Percentiles rank a stretch among this genome's conserved stretches.
phyloP scores from a whole-genome alignment of 2,797 vertebrate species.

The Lindbergichthys nudifrons region DNA sequence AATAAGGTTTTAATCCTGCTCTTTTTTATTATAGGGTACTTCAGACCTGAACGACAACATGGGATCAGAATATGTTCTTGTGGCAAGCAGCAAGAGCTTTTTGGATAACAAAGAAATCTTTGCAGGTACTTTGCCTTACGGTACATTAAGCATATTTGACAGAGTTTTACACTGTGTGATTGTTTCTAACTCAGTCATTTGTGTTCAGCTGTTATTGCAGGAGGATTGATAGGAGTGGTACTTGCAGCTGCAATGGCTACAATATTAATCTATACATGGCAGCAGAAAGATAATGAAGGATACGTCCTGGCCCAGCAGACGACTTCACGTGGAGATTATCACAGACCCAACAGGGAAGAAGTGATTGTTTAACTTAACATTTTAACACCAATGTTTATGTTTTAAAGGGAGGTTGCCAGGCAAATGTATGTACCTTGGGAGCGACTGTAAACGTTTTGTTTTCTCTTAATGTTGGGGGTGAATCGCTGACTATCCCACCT shows the following conservation, averaged over 20 bases:
- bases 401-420: neutral
- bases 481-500: neutral
- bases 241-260: slow-evolving; percentile 84
- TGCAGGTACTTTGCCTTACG: slow-evolving; percentile 52
- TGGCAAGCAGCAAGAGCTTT: slow-evolving; percentile 45
- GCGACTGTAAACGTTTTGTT: slow-evolving; percentile 10
- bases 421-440: neutral
- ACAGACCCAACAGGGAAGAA: slow-evolving; percentile 61
- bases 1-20: slow-evolving; percentile 3
- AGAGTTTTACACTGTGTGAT: neutral
- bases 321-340: slow-evolving; percentile 81
- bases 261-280: slow-evolving; percentile 89
- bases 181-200: slow-evolving; percentile 13
- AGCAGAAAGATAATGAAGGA: slow-evolving; percentile 87
- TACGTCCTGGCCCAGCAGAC: slow-evolving; percentile 84
- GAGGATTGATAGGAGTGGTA: slow-evolving; percentile 83
- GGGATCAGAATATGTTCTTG: neutral
- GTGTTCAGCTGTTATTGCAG: slow-evolving; percentile 86
- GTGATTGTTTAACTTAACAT: slow-evolving; percentile 41
- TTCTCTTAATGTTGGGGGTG: neutral
- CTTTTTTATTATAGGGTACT: slow-evolving; percentile 54
- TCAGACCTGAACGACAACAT: neutral
- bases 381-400: neutral
- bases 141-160: neutral
- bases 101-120: slow-evolving; percentile 53